Base-by-base conservation (phyloP, 1,140 invertebrate genomes). In the Capitella teleta region DNA sequence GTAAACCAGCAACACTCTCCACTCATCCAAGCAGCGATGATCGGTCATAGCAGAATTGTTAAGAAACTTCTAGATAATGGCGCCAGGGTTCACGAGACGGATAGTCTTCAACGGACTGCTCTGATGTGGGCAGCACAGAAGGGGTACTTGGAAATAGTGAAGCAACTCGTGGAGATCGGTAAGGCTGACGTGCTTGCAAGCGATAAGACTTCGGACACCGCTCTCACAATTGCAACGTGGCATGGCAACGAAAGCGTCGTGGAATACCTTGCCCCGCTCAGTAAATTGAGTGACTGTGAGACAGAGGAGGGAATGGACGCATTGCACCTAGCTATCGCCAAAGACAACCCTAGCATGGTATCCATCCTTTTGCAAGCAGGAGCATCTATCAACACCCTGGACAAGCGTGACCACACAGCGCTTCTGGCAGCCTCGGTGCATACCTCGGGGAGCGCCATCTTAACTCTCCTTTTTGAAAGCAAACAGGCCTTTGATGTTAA, bases 331-430 rank as follows among this genome's bases (percentile, higher is more conserved):
- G 85, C 85, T 2, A 82, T 84, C 44, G 87, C 84, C 83, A 84
- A 82, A 55, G 86, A 87, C 85, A 1, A 91, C 71, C 83, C 85
- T 30, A 87, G 90, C 57, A 89, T 90, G 49, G 87, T 91, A 1
- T 78, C 82, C 51, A 79, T 83, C 57, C 71, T 92, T 8, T 70
- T 91, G 6, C 81, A 87, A 55, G 83, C 82, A 47, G 85, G 84
- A 1, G 87, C 87, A 0, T 77, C 83, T 61, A 82, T 88, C 23
- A 83, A 91, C 70, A 84, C 87, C 60, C 77, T 84, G 1, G 87
- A 91, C 63, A 79, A 82, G 44, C 86, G 91, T 66, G 87, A 86
- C 53, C 78, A 87, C 18, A 73, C 65, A 19, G 61, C 71, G 10
- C 60, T 73, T 5, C 70, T 69, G 52, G 63, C 64, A 14, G 70